Evolutionary conservation across 2,113 vertebrate species (phyloP).

Genomic region (Telmatochromis sp.): DNA sequence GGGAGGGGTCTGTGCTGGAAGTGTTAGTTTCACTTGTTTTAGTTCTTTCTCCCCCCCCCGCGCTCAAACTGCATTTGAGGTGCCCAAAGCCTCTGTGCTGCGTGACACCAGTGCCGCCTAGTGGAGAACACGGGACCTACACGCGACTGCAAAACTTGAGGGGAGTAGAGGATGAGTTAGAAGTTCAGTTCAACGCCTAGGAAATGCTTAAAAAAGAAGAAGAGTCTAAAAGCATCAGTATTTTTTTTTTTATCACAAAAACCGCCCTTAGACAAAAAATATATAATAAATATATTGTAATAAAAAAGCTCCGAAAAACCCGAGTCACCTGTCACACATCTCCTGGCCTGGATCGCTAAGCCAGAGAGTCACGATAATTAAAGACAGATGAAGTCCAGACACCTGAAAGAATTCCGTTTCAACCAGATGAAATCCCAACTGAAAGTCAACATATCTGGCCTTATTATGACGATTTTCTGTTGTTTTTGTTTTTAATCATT

Average conservation of each 20-base stretch:
- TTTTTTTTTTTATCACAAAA: neutral
- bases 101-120: slow-evolving; percentile 70
- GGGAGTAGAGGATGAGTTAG: neutral
- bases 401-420: slow-evolving; percentile 58
- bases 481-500: slow-evolving; percentile 60
- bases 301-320: neutral
- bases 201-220: neutral
- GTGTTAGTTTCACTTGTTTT: slow-evolving; percentile 29
- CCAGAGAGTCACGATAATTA: slow-evolving; percentile 11
- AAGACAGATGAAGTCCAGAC: slow-evolving; percentile 38
- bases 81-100: neutral
- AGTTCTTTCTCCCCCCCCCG: neutral
- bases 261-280: neutral
- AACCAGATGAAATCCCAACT: slow-evolving; percentile 56
- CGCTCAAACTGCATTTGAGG: neutral
- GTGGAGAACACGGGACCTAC: slow-evolving; percentile 8
- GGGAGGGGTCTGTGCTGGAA: neutral
- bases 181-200: neutral
- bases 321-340: neutral
- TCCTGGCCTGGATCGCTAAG: neutral
- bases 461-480: neutral
- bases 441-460: slow-evolving; percentile 50
- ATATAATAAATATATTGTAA: neutral
- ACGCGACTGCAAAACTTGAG: neutral
- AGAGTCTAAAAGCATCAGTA: neutral